Base-by-base conservation (phyloP, 2,113 vertebrate genomes). In the Leucopternis melanops region DNA sequence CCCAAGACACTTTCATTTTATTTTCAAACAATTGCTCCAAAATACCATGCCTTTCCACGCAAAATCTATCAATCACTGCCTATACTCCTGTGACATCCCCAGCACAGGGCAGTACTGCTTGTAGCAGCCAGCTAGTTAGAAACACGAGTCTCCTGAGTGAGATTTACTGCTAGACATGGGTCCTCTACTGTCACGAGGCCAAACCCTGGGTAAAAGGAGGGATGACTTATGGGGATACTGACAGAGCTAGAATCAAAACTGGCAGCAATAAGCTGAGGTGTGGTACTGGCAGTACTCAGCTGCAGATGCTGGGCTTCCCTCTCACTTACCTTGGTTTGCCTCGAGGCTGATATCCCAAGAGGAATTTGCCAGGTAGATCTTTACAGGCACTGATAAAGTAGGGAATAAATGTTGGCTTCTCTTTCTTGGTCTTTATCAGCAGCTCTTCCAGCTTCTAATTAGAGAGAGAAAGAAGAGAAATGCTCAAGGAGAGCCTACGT, bases 341-440 rank as follows among this genome's bases (percentile, higher is more conserved):
- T 36, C 99, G 98, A 92, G 99, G 99, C 94, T 99, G 99, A 96
- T 99, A 99, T 63, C 99, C 99, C 93, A 99, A 97, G 31, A 99
- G 98, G 97, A 99, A 99, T 97, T 99, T 99, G 81, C 99, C 99
- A 29, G 99, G 99, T 49, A 99, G 98, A 59, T 99, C 99, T 98
- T 98, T 99, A 97, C 99, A 99, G 75, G 99, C 99, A 67, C 99
- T 99, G 94, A 99, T 98, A 93, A 98, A 99, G 96, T 99, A 99
- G 21, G 99, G 99, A 97, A 99, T 99, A 96, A 99, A 99, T 18
- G 99, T 99, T 32, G 99, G 99, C 94, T 99, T 99, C 97, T 99
- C 99, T 95, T 99, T 98, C 98, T 99, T 99, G 73, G 98, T 97
- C 97, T 98, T 99, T 93, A 99, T 93, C 84, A 99, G 97, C 34